Conservation (phyloP, 1,140 invertebrate species). For the Ptiloglossa arizonensis region DNA sequence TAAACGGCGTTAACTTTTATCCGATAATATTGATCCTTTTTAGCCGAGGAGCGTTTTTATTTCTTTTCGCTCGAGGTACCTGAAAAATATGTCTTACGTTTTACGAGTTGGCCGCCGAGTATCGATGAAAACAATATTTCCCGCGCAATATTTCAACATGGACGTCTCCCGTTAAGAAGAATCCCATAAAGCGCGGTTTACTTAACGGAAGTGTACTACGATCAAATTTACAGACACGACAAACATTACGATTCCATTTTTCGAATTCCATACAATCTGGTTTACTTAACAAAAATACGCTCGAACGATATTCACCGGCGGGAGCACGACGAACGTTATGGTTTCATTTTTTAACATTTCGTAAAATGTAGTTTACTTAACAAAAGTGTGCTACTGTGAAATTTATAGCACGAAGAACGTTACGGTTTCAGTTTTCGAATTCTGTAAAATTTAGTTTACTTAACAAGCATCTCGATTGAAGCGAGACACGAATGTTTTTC, state of each 20-base stretch:
- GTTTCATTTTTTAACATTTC: neutral
- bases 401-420: no score
- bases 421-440: neutral
- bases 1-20: conserved; percentile 21
- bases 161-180: neutral
- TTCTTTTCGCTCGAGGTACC: neutral
- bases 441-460: no score
- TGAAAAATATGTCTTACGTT: conserved; percentile 18
- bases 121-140: neutral
- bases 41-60: neutral
- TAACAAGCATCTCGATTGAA: no score
- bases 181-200: neutral
- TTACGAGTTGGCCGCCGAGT: conserved; percentile 4
- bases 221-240: no score
- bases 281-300: neutral
- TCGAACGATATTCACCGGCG: neutral
- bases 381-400: no score
- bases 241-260: no score
- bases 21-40: conserved; percentile 11
- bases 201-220: no score
- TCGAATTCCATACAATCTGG: neutral
- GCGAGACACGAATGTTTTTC: no score
- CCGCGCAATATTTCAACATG: neutral
- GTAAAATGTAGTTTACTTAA: no score
- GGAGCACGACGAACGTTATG: no score